These are phyloP conservation scores for Speoplatyrhinus poulsoni DNA, from an alignment of 2,113 vertebrate species.

Conservation along the genomic window DNA sequence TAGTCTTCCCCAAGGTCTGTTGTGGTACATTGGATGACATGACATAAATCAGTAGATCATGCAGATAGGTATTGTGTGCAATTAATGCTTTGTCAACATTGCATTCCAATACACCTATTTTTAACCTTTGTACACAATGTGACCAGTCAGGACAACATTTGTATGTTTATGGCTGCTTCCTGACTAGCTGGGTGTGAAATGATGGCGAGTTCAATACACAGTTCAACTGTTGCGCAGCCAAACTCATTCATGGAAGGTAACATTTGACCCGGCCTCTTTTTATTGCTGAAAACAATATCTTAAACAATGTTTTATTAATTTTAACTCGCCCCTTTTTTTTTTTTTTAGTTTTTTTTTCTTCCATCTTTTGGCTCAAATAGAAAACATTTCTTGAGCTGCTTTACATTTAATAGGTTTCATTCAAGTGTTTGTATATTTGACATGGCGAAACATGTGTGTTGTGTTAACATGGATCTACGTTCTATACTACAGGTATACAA, in stretches of 20 bases:
- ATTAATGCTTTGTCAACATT: no score
- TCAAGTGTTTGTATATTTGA: constrained; percentile 72
- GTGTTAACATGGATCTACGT: constrained; percentile 89
- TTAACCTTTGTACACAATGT: no score
- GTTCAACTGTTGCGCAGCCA: not conserved
- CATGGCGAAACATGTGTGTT: constrained; percentile 75
- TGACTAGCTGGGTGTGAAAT: not conserved
- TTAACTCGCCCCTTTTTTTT: not conserved
- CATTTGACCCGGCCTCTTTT: constrained; percentile 10
- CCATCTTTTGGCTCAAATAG: not conserved
- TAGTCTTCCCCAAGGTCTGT: no score
- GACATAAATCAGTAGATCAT: no score
- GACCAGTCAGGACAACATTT: no score
- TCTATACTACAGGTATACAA: constrained; percentile 89
- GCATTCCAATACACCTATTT: no score
- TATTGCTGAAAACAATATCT: constrained; percentile 1
- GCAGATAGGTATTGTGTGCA: no score
- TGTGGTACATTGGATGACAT: no score
- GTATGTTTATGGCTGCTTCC: not conserved
- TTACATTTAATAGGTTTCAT: constrained; percentile 70
- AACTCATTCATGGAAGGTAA: not conserved
- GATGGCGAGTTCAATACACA: not conserved
- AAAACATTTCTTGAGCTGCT: constrained; percentile 58
- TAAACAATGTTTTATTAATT: constrained; percentile 3
- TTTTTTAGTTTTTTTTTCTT: not conserved